Evolutionary conservation across 2,888 invertebrate genomes (phyloP).

Genomic region (Drosophila setosimentum): DNA sequence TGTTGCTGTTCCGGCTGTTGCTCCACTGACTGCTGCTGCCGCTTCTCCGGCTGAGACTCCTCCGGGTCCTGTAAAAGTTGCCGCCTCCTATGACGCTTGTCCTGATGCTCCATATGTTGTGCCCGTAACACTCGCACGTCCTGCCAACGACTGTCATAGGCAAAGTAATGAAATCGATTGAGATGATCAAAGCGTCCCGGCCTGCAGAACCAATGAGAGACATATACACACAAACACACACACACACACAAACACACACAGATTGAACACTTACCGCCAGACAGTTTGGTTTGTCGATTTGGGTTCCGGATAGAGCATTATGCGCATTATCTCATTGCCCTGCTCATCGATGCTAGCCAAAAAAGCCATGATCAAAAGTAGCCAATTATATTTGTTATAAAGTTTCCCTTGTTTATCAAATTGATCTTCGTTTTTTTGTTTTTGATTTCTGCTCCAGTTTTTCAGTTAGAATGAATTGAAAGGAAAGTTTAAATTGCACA

Average conservation of each 20-base stretch:
- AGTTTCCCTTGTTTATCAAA: neutral
- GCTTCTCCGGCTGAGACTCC: neutral
- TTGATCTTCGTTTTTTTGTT: too few relatives aligned
- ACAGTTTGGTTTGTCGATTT: neutral
- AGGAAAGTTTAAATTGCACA: neutral
- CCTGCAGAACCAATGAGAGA: constrained; percentile 9
- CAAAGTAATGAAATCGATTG: constrained; percentile 35
- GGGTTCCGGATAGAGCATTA: constrained; percentile 33
- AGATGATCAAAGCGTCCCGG: constrained; percentile 38
- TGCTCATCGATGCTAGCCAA: constrained; percentile 43
- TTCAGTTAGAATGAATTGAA: constrained; percentile 1
- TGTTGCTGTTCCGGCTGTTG: neutral
- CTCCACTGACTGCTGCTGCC: neutral
- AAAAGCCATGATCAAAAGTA: constrained; percentile 37
- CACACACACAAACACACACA: too few relatives aligned
- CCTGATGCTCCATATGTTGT: too few relatives aligned
- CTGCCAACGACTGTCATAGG: neutral
- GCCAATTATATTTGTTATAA: too few relatives aligned
- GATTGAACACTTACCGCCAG: constrained; percentile 11
- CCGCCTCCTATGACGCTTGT: too few relatives aligned
- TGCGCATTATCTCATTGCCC: constrained; percentile 44
- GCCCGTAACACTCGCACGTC: neutral
- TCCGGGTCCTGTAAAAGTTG: too few relatives aligned
- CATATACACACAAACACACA: too few relatives aligned
- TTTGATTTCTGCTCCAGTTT: neutral